Base-by-base conservation (phyloP, 2,113 vertebrate species). In the Tringa solitaria region DNA sequence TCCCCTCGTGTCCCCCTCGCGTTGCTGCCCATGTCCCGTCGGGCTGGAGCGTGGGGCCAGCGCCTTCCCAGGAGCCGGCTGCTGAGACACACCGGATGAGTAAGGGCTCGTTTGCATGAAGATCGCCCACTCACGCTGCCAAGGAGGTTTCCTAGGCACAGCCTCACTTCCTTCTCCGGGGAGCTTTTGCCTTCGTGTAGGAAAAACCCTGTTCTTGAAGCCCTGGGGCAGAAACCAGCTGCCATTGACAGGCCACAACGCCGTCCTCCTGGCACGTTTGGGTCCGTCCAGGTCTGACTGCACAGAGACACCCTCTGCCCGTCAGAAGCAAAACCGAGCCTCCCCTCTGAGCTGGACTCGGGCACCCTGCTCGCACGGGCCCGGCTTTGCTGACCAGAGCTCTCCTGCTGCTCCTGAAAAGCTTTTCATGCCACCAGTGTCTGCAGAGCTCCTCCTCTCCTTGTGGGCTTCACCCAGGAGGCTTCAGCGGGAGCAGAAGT, bases 31-130 rank as follows among this genome's bases (percentile, higher is more conserved):
- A 28, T 20, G 61, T 33, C 53, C 41, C 0, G 1, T 9, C 30
- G 12, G 26, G 81, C 60, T 39, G 83, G 45, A 80, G 30, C 3
- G 2, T 8, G 22, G 45, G 28, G 35, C 54, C 68, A 27, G 68
- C 1, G 1, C 28, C 23, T 84, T 91, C 87, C 91, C 84, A 82
- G 87, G 76, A 70, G 46, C 35, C 53, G 11, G 18, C 82, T 60
- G 85, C 67, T 76, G 94, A 87, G 65, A 64, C 79, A 53, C 65
- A 61, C 35, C 0, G 1, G 0, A 0, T 87, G 95, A 96, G 65
- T 95, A 96, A 95, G 67, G 77, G 20, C 77, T 76, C 3, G 13
- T 93, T 94, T 94, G 87, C 94, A 76, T 87, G 64, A 35, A 5
- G 76, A 60, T 28, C 50, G 61, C 78, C 82, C 45, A 48, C 64